Percentiles rank a stretch among this genome's conserved stretches.
These are phyloP conservation scores for Characodon lateralis DNA, from an alignment of 2,797 vertebrate genomes.

Conservation along the genomic window DNA sequence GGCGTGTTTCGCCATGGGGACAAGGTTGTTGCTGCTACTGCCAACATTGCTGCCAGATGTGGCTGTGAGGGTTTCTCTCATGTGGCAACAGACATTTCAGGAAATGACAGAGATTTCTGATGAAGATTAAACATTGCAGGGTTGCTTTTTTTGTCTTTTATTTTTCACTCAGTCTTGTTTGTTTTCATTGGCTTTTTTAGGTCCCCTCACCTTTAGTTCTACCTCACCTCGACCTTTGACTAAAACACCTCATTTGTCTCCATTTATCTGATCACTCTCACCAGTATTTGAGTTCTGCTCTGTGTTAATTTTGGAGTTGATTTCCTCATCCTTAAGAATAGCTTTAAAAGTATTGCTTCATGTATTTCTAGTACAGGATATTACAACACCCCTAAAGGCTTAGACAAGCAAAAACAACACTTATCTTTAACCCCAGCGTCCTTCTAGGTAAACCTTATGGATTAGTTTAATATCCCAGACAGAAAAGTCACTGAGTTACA, in stretches of 20 bases:
- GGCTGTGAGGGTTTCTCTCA: slow-evolving; percentile 3
- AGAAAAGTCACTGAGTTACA: background rate
- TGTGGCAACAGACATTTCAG: background rate
- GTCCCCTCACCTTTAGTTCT: background rate
- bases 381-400: background rate
- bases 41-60: slow-evolving; percentile 9
- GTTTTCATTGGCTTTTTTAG: background rate
- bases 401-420: background rate
- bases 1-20: slow-evolving; percentile 8
- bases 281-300: background rate
- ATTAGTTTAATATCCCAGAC: background rate
- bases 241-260: background rate
- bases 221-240: background rate
- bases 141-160: background rate
- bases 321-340: background rate
- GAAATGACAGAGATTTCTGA: background rate
- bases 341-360: background rate
- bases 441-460: background rate
- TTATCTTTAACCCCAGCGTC: background rate
- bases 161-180: background rate
- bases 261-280: background rate
- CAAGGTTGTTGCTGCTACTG: slow-evolving; percentile 2
- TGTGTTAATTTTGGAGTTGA: background rate
- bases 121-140: slow-evolving; percentile 1
- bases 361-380: background rate